Evolutionary conservation across 2,113 vertebrate species (phyloP), one percentile per base, ranked within the genome.

Genomic region (Psittacula cyanocephala): DNA sequence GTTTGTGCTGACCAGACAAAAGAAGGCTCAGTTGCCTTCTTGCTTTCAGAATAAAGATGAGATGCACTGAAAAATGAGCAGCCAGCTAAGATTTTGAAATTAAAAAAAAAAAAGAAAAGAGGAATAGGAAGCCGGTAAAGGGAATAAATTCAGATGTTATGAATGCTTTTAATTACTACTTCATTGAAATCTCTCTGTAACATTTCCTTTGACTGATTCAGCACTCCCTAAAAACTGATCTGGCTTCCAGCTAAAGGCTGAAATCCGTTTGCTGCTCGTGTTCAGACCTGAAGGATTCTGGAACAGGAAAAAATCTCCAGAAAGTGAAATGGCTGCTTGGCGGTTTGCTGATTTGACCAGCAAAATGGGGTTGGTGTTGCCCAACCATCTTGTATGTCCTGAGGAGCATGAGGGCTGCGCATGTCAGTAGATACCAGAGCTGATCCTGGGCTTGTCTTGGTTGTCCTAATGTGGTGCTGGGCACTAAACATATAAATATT

Each of bases 1-100:
- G 52, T 81, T 89, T 81, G 81, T 94, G 93, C 89, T 85, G 91
- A 88, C 29, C 70, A 67, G 83, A 91, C 87, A 84, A 91, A 88
- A 95, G 91, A 44, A 44, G 2, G 65, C 71, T 81, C 76, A 3
- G 49, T 80, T 81, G 91, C 88, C 84, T 74, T 46, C 88, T 88
- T 85, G 91, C 87, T 87, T 46, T 15, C 6, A 9, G 88, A 90
- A 93, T 75, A 92, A 83, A 80, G 83, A 88, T 91, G 91, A 95
- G 94, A 77, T 47, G 75, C 46, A 18, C 46, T 60, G 69, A 81
- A 77, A 91, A 88, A 77, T 33, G 3, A 93, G 64, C 78, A 91
- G 63, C 33, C 63, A 18, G 91, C 64, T 55, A 77, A 62, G 80
- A 81, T 71, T 55, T 55, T 22, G 50, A 11, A 22, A 37, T 25